phyloP scores from a whole-genome alignment of 2,113 vertebrate genomes.

The Morone chrysops region DNA sequence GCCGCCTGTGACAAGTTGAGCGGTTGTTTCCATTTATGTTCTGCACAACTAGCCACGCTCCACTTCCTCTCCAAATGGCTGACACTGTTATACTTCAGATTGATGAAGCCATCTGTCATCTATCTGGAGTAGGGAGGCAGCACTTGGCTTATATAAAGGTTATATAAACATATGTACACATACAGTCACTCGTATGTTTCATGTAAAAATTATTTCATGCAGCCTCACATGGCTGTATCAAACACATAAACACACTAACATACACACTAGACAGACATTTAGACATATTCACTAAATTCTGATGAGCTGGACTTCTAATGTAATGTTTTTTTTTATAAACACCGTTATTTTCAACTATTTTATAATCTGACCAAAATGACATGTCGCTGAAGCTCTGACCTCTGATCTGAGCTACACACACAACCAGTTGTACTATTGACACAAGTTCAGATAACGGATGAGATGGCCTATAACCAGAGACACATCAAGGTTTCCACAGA shows the following conservation, averaged over 20 bases:
- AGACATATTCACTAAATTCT: background rate
- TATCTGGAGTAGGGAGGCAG: background rate
- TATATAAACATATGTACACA: constrained; percentile 21
- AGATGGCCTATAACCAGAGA: background rate
- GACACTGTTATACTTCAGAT: constrained; percentile 45
- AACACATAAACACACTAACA: background rate
- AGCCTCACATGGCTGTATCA: background rate
- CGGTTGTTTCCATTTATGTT: constrained; percentile 46
- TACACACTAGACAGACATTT: background rate
- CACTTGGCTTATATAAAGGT: too few relatives aligned
- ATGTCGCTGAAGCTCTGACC: background rate
- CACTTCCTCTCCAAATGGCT: constrained; percentile 55
- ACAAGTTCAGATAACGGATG: constrained; percentile 4
- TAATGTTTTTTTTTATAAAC: background rate
- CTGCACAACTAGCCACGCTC: constrained; percentile 44
- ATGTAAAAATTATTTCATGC: constrained; percentile 22
- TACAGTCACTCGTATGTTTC: constrained; percentile 18
- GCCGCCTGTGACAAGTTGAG: constrained; percentile 26
- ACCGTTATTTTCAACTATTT: background rate
- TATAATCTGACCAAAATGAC: background rate
- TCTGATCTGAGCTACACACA: background rate
- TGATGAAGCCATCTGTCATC: constrained; percentile 70
- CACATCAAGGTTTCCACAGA: constrained; percentile 24
- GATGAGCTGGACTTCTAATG: background rate
- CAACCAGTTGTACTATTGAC: background rate